These are phyloP conservation scores for Araneus ventricosus DNA, from an alignment of 1,140 invertebrate species.

Conservation along the genomic window DNA sequence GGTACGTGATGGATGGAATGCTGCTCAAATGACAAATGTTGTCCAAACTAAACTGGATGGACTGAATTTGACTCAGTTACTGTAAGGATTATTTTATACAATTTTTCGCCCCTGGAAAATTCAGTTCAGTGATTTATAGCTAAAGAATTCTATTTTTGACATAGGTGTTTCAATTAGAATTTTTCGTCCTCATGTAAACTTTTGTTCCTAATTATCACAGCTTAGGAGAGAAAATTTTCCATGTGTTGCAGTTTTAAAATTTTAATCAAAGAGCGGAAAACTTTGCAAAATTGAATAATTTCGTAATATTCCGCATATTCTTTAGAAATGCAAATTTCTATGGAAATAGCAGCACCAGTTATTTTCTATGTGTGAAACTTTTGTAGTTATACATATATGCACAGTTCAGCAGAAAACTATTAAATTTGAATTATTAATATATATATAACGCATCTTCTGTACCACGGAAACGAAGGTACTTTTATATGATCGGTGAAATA, in stretches of 20 bases:
- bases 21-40: slow-evolving; percentile 19
- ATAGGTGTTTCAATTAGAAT: not conserved
- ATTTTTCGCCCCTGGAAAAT: not conserved
- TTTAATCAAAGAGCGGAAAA: not conserved
- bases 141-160: not conserved
- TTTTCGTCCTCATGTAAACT: not conserved
- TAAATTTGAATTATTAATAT: too few relatives aligned
- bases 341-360: too few relatives aligned
- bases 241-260: not conserved
- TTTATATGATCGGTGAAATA: too few relatives aligned
- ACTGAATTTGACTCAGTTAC: not conserved
- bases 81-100: not conserved
- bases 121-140: not conserved
- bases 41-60: slow-evolving; percentile 10
- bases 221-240: not conserved
- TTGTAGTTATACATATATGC: too few relatives aligned
- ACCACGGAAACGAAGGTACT: too few relatives aligned
- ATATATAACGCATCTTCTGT: too few relatives aligned
- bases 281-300: too few relatives aligned
- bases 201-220: not conserved
- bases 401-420: too few relatives aligned
- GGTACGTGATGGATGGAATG: slow-evolving; percentile 36
- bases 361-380: too few relatives aligned
- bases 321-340: too few relatives aligned
- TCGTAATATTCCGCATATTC: too few relatives aligned